Evolutionary conservation across 2,113 vertebrate genomes (phyloP), one percentile per base, ranked within the genome.

Genomic region (Hemichromis elongatus): DNA sequence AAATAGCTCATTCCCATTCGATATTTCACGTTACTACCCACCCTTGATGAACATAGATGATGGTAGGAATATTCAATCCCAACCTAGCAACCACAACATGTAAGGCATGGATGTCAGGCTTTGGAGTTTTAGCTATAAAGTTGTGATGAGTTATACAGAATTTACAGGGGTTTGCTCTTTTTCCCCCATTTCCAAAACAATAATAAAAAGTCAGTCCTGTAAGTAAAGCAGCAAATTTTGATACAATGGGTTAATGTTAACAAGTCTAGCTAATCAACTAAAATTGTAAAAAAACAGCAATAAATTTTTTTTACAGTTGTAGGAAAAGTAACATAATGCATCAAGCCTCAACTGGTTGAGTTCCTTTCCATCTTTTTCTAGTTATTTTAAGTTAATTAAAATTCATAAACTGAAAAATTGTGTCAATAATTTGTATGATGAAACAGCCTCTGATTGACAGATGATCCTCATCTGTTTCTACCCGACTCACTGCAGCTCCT

Each of bases 401-500:
- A 33, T 33, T 33, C 33, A 96, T 1, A 28, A 99, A 98, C 7
- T 33, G 5, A 99, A 88, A 33, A 33, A 33, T 33, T 33, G 33
- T 7, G 33, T 33, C 33, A 33, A 7, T 33, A 33, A 33, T 33
- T 33, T 33, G 33, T 33, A 33, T 33, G 33, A 33, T 33, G 33
- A 52, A 19, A 47, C 3, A 9, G 28, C 33, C 7, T 33, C 33
- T 33, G 33, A 8, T 33, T 33, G 33, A 33, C 33, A 33, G 33
- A 7, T 33, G 33, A 1, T 96, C 96, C 6, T 96, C 98, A 99
- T 98, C 98, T 0, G 98, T 99, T 89, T 99, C 98, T 99, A 91
- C 2, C 33, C 55, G 55, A 94, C 92, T 95, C 93, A 99, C 98
- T 95, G 96, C 54, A 99, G 96, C 84, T 99, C 97, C 53, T 96